Evolutionary conservation across 2,113 vertebrate genomes (phyloP).

Genomic region (Gambusia holbrooki): DNA sequence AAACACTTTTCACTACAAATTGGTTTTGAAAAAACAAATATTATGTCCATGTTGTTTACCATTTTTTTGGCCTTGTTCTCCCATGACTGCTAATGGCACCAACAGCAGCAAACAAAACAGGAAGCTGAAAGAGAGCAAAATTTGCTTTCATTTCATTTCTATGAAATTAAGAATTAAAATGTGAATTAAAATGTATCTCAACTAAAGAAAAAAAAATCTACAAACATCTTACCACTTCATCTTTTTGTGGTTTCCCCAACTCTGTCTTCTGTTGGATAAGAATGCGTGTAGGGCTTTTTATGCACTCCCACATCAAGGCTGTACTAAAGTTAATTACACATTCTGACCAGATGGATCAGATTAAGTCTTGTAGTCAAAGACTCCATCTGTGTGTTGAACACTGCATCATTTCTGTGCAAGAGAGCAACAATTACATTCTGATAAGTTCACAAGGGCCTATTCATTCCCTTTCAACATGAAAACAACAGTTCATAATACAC

Average conservation of each 20-base stretch:
- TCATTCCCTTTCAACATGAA: conserved; percentile 36
- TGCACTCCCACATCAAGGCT: conserved; percentile 10
- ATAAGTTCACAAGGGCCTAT: conserved; percentile 46
- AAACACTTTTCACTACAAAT: not conserved
- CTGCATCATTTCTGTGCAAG: conserved; percentile 26
- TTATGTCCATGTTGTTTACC: conserved; percentile 57
- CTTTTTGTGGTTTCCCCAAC: conserved; percentile 24
- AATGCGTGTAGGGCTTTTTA: conserved; percentile 22
- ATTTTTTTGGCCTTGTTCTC: conserved; percentile 57
- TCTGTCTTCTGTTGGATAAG: conserved; percentile 11
- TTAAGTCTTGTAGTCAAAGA: conserved; percentile 28
- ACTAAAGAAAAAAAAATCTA: not conserved
- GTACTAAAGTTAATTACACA: conserved; percentile 52
- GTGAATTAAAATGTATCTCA: not conserved
- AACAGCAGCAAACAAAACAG: conserved; percentile 45
- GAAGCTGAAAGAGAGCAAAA: conserved; percentile 45
- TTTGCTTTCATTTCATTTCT: too few species aligned
- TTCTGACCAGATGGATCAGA: conserved; percentile 24
- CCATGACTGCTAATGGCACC: conserved; percentile 48
- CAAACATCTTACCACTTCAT: conserved; percentile 74
- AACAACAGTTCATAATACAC: conserved; percentile 24
- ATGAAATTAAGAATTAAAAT: too few species aligned
- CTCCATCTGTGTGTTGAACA: conserved; percentile 42
- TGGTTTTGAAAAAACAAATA: not conserved
- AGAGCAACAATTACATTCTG: conserved; percentile 23